Base-by-base conservation (phyloP, 30 jellyfish, hydroid and myxozoan genomes). In the Phacellophora camtschatica region DNA sequence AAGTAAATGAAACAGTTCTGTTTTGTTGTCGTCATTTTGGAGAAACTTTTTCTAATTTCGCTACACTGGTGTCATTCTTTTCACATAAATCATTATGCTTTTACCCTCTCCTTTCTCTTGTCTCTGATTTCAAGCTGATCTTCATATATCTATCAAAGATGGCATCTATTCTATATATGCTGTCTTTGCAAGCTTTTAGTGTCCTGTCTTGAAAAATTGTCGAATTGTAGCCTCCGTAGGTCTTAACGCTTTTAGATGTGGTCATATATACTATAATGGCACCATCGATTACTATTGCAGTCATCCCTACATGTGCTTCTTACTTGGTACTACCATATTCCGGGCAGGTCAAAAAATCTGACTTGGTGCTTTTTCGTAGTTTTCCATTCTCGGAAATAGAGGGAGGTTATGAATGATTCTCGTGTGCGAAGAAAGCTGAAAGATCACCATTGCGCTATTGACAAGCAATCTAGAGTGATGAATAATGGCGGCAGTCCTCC, bases 81-180 rank as follows among this genome's bases (percentile, higher is more conserved):
- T 65, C 0, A 86, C 94, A 12, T 34, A 64, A 23, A 95, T 4
- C 6, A 83, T 85, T 48, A 42, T 27, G 25, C 91, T 93, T 48
- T 15, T 27, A n/a, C 0, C 96, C 96, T 5, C 88, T n/a, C 48
- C 34, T 75, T 9, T 30, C 65, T 35, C 88, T 55, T 9, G 88
- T 42, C 56, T 28, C 34, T n/a, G 79, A 55, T 30, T 75, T 75
- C 63, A 75, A 56, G 32, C 77, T 63, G 0, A 25, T 19, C 28
- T 10, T 10, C 12, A 63, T 6, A 56, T 63, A 63, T 31, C 77
- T 30, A 16, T 63, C 77, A 15, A 63, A 63, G 32, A 63, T 31
- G 7, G 32, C 22, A 31, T 63, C 77, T 2, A 63, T 5, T 16
- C 77, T 63, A n/a, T n/a, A 0, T 41, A 41, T 41, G 55, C 55